Percentiles rank a stretch among this genome's conserved stretches.
Conservation (phyloP, 2,797 vertebrate species). For the Sebastes taczanowskii region DNA sequence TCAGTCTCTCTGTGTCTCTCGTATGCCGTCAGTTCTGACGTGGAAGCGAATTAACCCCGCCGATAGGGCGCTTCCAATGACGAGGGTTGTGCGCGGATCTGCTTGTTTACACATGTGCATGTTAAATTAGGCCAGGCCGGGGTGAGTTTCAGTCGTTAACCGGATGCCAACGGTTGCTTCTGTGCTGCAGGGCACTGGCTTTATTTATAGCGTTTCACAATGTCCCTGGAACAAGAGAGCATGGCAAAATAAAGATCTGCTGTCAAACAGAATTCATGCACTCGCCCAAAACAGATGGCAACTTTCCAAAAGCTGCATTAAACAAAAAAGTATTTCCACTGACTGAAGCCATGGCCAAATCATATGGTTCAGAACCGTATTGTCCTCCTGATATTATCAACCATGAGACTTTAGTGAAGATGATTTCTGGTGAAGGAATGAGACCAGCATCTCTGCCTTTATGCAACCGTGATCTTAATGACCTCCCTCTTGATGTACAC, state of each 20-base stretch:
- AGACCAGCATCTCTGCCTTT: background rate
- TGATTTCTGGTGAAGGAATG: background rate
- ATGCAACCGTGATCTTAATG: background rate
- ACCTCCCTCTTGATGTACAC: background rate
- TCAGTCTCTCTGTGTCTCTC: background rate
- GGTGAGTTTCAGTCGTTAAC: constrained; percentile 43
- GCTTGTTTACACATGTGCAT: background rate
- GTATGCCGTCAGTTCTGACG: background rate
- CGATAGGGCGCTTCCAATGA: background rate
- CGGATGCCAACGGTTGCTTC: constrained; percentile 36
- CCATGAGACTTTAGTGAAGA: background rate
- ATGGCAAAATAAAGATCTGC: constrained; percentile 44
- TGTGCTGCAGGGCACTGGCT: constrained; percentile 25
- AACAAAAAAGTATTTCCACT: background rate
- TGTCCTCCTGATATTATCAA: background rate
- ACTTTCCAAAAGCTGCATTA: constrained; percentile 30
- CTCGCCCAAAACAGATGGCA: constrained; percentile 12
- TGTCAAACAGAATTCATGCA: constrained; percentile 41
- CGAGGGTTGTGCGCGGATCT: background rate
- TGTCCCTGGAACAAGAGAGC: constrained; percentile 14
- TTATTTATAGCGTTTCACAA: constrained; percentile 66
- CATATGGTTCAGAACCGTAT: background rate
- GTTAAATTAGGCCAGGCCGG: constrained; percentile 41
- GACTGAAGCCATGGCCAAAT: background rate
- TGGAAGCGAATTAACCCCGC: background rate